Evolutionary conservation across 2,797 vertebrate genomes (phyloP).

Genomic region (Garrulus glandarius): DNA sequence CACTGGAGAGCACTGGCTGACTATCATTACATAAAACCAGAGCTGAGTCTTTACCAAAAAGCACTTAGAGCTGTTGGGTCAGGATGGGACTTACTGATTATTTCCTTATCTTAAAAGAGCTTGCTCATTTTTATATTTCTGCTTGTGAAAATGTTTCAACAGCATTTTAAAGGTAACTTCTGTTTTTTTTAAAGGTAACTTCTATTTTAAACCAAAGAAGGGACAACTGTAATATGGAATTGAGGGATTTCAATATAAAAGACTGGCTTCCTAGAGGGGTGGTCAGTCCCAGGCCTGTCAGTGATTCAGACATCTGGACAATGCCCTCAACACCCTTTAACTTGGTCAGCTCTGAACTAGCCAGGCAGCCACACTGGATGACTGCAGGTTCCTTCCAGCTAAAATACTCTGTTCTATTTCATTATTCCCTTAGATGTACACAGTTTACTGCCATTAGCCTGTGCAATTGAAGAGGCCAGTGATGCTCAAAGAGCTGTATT

Average conservation of each 20-base stretch:
- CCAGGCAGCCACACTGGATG: background rate
- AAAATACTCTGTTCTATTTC: background rate
- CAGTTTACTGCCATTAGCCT: background rate
- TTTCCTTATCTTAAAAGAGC: background rate
- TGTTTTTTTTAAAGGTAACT: background rate
- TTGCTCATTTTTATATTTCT: background rate
- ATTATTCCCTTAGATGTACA: background rate
- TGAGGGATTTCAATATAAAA: background rate
- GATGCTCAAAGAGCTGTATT: background rate
- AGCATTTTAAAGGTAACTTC: background rate
- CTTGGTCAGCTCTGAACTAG: background rate
- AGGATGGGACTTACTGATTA: background rate
- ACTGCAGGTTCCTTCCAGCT: background rate
- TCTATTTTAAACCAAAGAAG: background rate
- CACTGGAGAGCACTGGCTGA: conserved; percentile 30
- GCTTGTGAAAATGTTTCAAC: background rate
- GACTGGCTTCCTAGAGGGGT: background rate
- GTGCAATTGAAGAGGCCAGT: background rate
- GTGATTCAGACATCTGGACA: background rate
- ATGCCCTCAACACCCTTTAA: background rate
- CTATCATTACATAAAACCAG: background rate
- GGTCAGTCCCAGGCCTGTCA: background rate
- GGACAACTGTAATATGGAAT: fast-evolving
- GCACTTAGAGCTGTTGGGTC: background rate
- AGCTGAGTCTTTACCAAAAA: background rate